These are phyloP conservation scores for Sarcophilus harrisii DNA, from an alignment of 2,797 vertebrate species.

Conservation along the genomic window DNA sequence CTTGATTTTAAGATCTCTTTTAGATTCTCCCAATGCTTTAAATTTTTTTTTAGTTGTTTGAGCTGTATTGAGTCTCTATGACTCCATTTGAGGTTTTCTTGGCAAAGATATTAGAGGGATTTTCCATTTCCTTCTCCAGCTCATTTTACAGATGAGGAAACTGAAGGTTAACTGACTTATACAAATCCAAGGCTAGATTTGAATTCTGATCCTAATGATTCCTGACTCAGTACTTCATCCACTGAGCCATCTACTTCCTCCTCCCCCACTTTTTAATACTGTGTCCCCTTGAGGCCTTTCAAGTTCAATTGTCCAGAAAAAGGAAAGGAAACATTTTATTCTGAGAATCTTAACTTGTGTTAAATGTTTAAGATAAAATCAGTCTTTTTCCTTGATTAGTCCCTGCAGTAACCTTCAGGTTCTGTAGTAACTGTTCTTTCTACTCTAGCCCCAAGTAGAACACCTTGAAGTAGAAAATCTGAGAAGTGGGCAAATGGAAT, in stretches of 20 bases:
- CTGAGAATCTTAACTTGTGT: slow-evolving; percentile 22
- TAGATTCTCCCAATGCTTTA: background rate
- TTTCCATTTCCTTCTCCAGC: background rate
- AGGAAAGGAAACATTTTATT: slow-evolving; percentile 58
- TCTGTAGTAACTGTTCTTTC: slow-evolving; percentile 50
- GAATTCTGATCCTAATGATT: background rate
- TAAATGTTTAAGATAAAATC: slow-evolving; percentile 47
- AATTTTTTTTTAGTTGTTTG: background rate
- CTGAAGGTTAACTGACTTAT: background rate
- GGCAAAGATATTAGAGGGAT: background rate
- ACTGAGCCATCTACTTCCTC: background rate
- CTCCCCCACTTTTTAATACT: background rate
- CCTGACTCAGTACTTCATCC: background rate
- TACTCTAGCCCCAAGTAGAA: slow-evolving; percentile 48
- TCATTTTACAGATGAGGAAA: background rate
- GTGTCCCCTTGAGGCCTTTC: slow-evolving; percentile 34
- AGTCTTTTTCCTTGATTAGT: background rate
- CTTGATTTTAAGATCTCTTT: background rate
- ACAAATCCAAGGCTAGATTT: background rate
- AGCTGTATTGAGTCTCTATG: background rate
- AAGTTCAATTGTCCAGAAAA: slow-evolving; percentile 55
- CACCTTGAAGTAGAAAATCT: slow-evolving; percentile 32
- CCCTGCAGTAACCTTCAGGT: background rate
- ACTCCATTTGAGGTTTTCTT: background rate
- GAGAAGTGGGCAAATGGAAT: slow-evolving; percentile 31